Percentiles rank a stretch among this genome's conserved stretches.
These are phyloP conservation scores for Paramisgurnus dabryanus DNA, from an alignment of 2,113 vertebrate species.

Conservation along the genomic window DNA sequence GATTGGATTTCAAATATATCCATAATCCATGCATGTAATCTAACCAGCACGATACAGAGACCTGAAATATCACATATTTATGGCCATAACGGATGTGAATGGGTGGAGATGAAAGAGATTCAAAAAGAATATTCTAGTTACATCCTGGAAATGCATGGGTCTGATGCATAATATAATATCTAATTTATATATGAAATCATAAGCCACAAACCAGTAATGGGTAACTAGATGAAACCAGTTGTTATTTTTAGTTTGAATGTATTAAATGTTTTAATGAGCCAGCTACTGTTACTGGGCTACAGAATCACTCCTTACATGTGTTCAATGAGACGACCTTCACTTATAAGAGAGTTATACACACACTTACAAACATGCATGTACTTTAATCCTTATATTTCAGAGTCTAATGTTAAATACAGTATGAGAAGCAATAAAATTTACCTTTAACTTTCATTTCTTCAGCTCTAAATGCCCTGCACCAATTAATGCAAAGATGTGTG, in stretches of 20 bases:
- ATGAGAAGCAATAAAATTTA: background rate
- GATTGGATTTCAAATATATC: constrained; percentile 30
- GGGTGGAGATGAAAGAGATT: background rate
- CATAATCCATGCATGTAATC: constrained; percentile 5
- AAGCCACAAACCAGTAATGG: background rate
- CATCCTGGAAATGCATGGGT: no score
- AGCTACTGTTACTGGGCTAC: constrained; percentile 28
- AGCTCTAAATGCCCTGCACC: background rate
- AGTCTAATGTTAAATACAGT: background rate
- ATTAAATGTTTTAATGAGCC: background rate
- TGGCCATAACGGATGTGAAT: background rate
- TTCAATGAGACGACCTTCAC: constrained; percentile 41
- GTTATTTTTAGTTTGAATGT: background rate
- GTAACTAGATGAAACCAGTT: background rate
- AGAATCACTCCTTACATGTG: constrained; percentile 19
- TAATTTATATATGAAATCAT: background rate
- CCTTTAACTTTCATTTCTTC: background rate
- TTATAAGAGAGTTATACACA: background rate
- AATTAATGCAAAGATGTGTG: constrained; percentile 5
- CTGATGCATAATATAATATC: no score
- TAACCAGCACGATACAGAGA: background rate
- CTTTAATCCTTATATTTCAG: no score
- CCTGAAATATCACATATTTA: background rate
- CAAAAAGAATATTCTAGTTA: background rate
- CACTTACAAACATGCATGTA: background rate